These are phyloP conservation scores for Nebria ingens DNA, from an alignment of 1,140 invertebrate genomes.

Conservation along the genomic window DNA sequence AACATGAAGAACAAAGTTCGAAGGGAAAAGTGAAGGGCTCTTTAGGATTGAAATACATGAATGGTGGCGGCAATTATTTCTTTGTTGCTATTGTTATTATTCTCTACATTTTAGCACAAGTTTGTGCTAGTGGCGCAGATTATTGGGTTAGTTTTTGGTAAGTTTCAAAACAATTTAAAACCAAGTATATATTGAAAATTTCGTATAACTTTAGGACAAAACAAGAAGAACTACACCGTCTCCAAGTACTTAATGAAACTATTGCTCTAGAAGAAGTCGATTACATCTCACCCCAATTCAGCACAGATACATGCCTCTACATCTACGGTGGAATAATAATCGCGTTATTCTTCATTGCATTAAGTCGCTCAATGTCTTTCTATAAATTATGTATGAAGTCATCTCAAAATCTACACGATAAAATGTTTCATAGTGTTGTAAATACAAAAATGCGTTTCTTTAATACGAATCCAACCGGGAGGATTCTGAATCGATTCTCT, in stretches of 20 bases:
- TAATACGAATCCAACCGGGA: constrained; percentile 65
- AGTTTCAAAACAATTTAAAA: constrained; percentile 2
- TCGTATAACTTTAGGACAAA: constrained; percentile 3
- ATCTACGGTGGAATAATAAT: constrained; percentile 41
- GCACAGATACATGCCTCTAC: constrained; percentile 35
- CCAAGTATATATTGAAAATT: no score
- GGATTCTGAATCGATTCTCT: constrained; percentile 32
- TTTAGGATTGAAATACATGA: constrained; percentile 47
- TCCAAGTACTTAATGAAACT: neutral
- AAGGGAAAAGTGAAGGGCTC: constrained; percentile 32
- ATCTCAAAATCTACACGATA: constrained; percentile 56
- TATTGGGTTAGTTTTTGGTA: constrained; percentile 72
- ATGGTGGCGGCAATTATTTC: constrained; percentile 49
- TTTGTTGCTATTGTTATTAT: constrained; percentile 45
- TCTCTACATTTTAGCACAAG: constrained; percentile 54
- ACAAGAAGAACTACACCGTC: neutral
- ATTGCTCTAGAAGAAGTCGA: no score
- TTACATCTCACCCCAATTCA: constrained; percentile 9
- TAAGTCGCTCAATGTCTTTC: constrained; percentile 44
- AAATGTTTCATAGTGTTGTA: constrained; percentile 51
- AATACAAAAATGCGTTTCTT: constrained; percentile 68
- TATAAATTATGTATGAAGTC: constrained; percentile 53
- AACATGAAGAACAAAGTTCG: constrained; percentile 30
- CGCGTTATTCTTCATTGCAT: constrained; percentile 36
- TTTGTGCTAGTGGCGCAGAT: constrained; percentile 57